phyloP scores from a whole-genome alignment of 2,888 invertebrate species.

The Meandrusa payeni region DNA sequence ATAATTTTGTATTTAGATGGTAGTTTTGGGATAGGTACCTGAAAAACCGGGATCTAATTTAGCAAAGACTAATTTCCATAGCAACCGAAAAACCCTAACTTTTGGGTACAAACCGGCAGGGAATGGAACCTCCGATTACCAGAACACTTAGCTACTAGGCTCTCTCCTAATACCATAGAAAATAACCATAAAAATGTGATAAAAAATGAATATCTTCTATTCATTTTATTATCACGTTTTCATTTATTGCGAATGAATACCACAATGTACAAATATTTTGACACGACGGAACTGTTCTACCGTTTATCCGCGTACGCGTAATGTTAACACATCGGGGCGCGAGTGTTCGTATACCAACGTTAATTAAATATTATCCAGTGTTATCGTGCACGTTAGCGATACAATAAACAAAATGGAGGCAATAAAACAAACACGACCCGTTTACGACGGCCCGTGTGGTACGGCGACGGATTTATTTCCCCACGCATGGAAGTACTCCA shows the following conservation, averaged over 20 bases:
- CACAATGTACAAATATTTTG: slow-evolving; percentile 19
- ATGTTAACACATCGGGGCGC: slow-evolving; percentile 12
- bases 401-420: slow-evolving; percentile 40
- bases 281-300: slow-evolving; percentile 9
- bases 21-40: no score
- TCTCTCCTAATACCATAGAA: no score
- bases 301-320: slow-evolving; percentile 1
- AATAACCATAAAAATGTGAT: no score
- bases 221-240: no score
- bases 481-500: slow-evolving; percentile 35
- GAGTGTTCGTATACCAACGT: slow-evolving; percentile 22
- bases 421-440: slow-evolving; percentile 54
- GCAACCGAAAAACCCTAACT: no score
- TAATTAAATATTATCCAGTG: slow-evolving; percentile 33
- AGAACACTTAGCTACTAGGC: no score
- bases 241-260: slow-evolving; percentile 3
- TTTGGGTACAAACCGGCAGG: no score
- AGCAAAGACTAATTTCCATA: no score
- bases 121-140: no score
- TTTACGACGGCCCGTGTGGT: slow-evolving; percentile 11
- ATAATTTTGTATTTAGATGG: no score
- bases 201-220: no score
- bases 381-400: slow-evolving; percentile 29
- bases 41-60: no score
- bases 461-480: slow-evolving; percentile 55